Conservation (phyloP, 2,113 vertebrate species). For the Micromys minutus region DNA sequence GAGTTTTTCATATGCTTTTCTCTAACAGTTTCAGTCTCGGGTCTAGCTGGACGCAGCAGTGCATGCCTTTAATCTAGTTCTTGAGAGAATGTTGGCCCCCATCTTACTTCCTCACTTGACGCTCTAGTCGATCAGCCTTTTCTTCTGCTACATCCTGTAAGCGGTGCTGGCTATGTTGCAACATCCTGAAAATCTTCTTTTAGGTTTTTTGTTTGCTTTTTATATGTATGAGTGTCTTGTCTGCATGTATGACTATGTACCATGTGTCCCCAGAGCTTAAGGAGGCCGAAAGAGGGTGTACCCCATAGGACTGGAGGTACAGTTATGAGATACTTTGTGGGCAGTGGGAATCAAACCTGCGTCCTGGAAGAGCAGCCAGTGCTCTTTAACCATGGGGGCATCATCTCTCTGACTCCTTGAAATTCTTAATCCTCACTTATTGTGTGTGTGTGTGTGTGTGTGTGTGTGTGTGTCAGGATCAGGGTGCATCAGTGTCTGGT, state of each 20-base stretch:
- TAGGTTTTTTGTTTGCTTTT: not conserved
- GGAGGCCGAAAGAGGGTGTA: not conserved
- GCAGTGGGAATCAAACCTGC: not conserved
- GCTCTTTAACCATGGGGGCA: not conserved
- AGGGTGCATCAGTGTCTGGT: not conserved
- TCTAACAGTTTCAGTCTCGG: not conserved
- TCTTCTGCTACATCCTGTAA: not conserved
- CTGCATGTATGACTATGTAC: not conserved
- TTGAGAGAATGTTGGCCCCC: not conserved
- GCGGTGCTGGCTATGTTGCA: not conserved
- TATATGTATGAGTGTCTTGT: not conserved
- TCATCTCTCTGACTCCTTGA: not conserved
- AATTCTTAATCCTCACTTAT: not conserved
- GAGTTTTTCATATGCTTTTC: not conserved
- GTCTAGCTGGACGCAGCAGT: not conserved
- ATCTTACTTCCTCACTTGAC: not conserved
- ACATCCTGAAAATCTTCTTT: too few relatives aligned
- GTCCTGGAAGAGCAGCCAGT: not conserved
- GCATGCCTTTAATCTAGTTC: not conserved
- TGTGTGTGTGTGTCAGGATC: not conserved
- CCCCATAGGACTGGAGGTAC: not conserved
- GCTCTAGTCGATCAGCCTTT: accelerated
- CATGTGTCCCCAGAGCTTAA: not conserved
- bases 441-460: not conserved
- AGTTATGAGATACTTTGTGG: not conserved